Base-by-base conservation (phyloP, 1,140 invertebrate genomes). In the Diabrotica undecimpunctata region DNA sequence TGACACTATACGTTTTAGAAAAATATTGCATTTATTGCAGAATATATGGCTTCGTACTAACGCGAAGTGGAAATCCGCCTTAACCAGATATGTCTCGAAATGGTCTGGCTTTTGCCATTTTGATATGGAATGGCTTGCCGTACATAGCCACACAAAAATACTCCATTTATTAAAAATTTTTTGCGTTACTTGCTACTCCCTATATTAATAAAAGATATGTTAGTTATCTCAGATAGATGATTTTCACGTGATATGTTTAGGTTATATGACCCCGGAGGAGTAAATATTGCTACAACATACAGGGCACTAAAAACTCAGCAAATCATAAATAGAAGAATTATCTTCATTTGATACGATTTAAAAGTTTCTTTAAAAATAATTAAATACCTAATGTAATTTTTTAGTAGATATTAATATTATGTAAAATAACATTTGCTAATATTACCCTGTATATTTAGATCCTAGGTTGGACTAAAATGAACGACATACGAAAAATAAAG, bases 1-100 rank as follows among this genome's bases (percentile, higher is more conserved):
- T 78, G 77, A 75, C 74, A 77, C 75, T 78, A 75, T 69, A 74
- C 72, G 71, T 73, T 71, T 75, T 76, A 75, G 70, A 77, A 78
- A 77, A 77, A 77, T 75, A 75, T 75, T 74, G 61, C 66, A 70
- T 46, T 64, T 69, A 56, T 68, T 67, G 70, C 69, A 58, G 66
- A 59, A 72, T 70, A 66, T 57, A 66, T 50, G 61, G 70, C n/a
- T 60, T 61, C 77, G 75, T 76, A 70, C 67, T 64, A 74, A 73
- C 74, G 74, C 75, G 70, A 77, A 75, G 72, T 62, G 56, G 56
- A 61, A 72, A 70, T 65, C 64, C 57, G 39, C 68, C 70, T 57
- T 72, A 68, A 71, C 72, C 74, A 71, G 77, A 79, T 79, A 79
- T 79, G 77, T 79, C 74, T 78, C 67, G 77, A 79, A 79, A 78